Conservation (phyloP, 2,797 vertebrate species). For the Bradypodion pumilum region DNA sequence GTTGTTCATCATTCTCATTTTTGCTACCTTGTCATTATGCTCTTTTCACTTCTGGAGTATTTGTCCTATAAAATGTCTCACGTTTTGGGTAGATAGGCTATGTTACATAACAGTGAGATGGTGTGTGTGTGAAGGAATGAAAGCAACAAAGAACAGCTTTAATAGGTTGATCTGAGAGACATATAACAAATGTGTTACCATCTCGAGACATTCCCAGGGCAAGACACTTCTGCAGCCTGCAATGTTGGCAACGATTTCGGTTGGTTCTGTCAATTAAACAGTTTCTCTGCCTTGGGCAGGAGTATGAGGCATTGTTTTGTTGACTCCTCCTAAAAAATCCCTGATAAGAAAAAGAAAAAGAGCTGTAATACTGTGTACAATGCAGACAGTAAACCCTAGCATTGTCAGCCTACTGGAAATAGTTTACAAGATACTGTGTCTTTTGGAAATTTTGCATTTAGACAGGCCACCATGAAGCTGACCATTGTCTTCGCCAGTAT, state of each 20-base stretch:
- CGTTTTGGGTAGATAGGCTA: slow-evolving; percentile 22
- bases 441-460: neutral
- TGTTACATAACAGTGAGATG: slow-evolving; percentile 23
- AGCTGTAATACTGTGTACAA: slow-evolving; percentile 16
- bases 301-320: slow-evolving; percentile 98
- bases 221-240: slow-evolving; percentile 99
- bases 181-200: slow-evolving; percentile 82
- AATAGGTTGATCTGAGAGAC: slow-evolving; percentile 59
- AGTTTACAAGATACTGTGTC: neutral
- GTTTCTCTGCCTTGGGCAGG: slow-evolving; percentile 98
- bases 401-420: neutral
- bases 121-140: slow-evolving; percentile 42
- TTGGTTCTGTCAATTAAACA: slow-evolving; percentile 99
- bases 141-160: slow-evolving; percentile 56
- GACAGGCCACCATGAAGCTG: neutral
- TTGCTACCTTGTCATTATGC: slow-evolving; percentile 13
- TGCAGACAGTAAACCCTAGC: accelerated
- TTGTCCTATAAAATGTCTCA: slow-evolving; percentile 22
- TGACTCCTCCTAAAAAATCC: slow-evolving; percentile 99
- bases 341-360: slow-evolving; percentile 70
- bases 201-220: slow-evolving; percentile 99
- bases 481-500: neutral
- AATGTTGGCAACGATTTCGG: slow-evolving; percentile 99
- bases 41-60: neutral
- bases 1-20: slow-evolving; percentile 11